phyloP scores from a whole-genome alignment of 2,888 invertebrate genomes.

The Acronicta leporina region DNA sequence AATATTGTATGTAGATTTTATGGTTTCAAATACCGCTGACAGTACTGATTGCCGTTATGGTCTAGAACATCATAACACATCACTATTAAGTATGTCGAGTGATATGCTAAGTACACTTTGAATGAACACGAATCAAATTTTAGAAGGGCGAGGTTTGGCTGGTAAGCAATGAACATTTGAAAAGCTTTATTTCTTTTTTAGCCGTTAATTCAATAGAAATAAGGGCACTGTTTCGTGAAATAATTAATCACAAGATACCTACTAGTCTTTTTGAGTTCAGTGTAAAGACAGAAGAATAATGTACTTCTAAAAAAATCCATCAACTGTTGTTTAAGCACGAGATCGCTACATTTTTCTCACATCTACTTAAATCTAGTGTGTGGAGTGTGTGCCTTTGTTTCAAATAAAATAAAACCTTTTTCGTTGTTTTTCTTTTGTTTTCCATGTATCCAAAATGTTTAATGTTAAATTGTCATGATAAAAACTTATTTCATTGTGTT shows the following conservation, averaged over 20 bases:
- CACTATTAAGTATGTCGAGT: too few species aligned
- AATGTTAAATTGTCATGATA: too few species aligned
- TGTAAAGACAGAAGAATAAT: slow-evolving; percentile 10
- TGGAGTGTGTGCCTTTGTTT: neutral
- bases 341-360: slow-evolving; percentile 5
- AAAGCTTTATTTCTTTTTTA: neutral
- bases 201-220: neutral
- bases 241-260: slow-evolving; percentile 31
- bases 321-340: slow-evolving; percentile 8
- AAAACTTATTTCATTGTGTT: too few species aligned
- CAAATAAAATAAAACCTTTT: slow-evolving; percentile 1
- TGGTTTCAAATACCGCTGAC: too few species aligned
- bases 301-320: slow-evolving; percentile 4
- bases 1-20: too few species aligned
- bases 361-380: neutral
- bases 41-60: too few species aligned
- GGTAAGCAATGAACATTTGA: too few species aligned
- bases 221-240: slow-evolving; percentile 9
- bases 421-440: neutral
- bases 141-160: too few species aligned
- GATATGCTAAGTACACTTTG: too few species aligned
- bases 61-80: too few species aligned
- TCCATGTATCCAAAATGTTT: neutral
- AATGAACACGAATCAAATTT: too few species aligned
- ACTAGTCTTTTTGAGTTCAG: slow-evolving; percentile 24